phyloP scores from a whole-genome alignment of 1,140 invertebrate species.

The Lycorma delicatula region DNA sequence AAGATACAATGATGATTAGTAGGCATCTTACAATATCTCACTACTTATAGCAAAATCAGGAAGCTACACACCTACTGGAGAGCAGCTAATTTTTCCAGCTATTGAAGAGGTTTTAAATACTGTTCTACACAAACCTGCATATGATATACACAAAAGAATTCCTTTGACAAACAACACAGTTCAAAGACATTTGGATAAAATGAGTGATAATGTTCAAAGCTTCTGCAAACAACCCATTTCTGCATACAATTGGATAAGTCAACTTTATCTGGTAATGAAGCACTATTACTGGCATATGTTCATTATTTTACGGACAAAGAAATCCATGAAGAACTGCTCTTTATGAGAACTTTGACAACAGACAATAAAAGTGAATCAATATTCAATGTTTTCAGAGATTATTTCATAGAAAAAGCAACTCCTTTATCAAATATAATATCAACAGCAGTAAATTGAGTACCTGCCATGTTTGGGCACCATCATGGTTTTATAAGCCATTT shows the following conservation, averaged over 20 bases:
- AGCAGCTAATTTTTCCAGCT: slow-evolving; percentile 36
- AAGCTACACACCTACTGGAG: slow-evolving; percentile 36
- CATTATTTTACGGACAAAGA: slow-evolving; percentile 35
- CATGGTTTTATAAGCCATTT: too few species aligned
- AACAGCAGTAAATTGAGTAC: too few species aligned
- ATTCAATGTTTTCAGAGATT: too few species aligned
- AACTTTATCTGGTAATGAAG: slow-evolving; percentile 38
- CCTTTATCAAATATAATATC: too few species aligned
- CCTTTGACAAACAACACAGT: slow-evolving; percentile 37
- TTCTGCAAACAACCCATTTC: slow-evolving; percentile 33
- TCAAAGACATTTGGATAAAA: slow-evolving; percentile 38
- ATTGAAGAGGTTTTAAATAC: slow-evolving; percentile 32
- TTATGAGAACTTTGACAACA: slow-evolving; percentile 35
- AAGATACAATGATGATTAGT: slow-evolving; percentile 35
- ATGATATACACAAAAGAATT: slow-evolving; percentile 35
- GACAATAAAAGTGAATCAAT: slow-evolving; percentile 38
- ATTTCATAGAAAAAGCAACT: too few species aligned
- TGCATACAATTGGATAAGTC: slow-evolving; percentile 37
- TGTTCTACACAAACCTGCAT: slow-evolving; percentile 33
- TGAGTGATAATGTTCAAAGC: slow-evolving; percentile 34
- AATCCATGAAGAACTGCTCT: slow-evolving; percentile 34
- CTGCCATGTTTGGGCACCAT: too few species aligned
- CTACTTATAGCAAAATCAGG: slow-evolving; percentile 35
- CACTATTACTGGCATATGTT: slow-evolving; percentile 38
- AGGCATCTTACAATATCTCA: slow-evolving; percentile 37